These are phyloP conservation scores for Zingel zingel DNA, from an alignment of 2,113 vertebrate species.

Conservation along the genomic window DNA sequence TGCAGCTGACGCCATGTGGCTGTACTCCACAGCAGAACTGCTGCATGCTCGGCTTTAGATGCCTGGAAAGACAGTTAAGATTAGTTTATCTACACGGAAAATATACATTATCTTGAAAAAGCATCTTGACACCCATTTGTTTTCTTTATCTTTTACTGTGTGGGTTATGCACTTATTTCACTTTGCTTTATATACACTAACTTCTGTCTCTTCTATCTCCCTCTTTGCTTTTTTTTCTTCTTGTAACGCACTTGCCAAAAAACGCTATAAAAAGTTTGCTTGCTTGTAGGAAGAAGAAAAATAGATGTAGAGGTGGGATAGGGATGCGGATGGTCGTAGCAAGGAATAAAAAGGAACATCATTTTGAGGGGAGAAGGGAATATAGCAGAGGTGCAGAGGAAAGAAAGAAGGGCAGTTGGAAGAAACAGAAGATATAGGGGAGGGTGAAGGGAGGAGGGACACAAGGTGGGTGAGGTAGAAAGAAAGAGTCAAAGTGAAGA, in stretches of 20 bases:
- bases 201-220: not conserved
- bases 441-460: not conserved
- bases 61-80: slow-evolving; percentile 81
- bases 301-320: not conserved
- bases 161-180: not conserved
- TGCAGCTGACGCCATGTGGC: slow-evolving; percentile 92
- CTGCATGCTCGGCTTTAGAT: slow-evolving; percentile 94
- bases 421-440: not conserved
- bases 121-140: not conserved
- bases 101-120: not conserved
- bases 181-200: not conserved
- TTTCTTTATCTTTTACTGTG: not conserved
- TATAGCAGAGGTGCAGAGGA: not conserved
- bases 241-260: not conserved
- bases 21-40: slow-evolving; percentile 94
- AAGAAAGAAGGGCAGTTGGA: not conserved
- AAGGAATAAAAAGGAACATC: not conserved
- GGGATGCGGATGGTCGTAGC: not conserved
- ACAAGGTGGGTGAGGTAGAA: not conserved
- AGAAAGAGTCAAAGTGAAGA: not conserved
- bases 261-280: not conserved
- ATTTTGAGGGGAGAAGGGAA: not conserved
- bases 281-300: not conserved
- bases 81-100: not conserved
- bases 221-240: not conserved